Conservation (phyloP, 2,888 invertebrate species). For the Orchestes rusci region DNA sequence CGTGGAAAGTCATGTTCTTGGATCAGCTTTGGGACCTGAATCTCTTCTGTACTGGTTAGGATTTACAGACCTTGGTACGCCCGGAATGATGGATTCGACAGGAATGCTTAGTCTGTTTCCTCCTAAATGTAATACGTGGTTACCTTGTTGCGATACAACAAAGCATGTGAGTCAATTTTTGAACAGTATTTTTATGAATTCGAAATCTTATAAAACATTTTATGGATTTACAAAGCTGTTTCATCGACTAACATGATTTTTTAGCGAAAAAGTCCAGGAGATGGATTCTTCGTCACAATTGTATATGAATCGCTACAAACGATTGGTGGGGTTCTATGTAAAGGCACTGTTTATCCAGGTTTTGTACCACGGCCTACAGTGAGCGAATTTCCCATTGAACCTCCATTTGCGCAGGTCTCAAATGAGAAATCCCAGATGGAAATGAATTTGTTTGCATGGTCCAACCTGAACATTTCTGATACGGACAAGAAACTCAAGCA, state of each 20-base stretch:
- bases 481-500: conserved; percentile 65
- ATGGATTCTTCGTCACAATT: conserved; percentile 70
- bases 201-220: neutral
- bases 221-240: neutral
- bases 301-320: conserved; percentile 71
- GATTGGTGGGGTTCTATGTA: conserved; percentile 77
- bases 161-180: conserved; percentile 52
- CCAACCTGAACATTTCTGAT: conserved; percentile 54
- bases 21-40: conserved; percentile 60
- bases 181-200: neutral
- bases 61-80: conserved; percentile 74
- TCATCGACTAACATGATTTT: conserved; percentile 16
- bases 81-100: conserved; percentile 66
- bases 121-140: conserved; percentile 65
- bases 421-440: conserved; percentile 79
- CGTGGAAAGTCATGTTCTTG: conserved; percentile 48
- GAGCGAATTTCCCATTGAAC: conserved; percentile 63
- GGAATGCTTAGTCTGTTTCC: conserved; percentile 70
- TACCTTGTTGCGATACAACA: conserved; percentile 69
- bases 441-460: conserved; percentile 61
- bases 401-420: conserved; percentile 43
- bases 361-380: conserved; percentile 82
- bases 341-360: conserved; percentile 80
- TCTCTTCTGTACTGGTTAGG: conserved; percentile 70
- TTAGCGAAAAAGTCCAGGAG: conserved; percentile 59